These are phyloP conservation scores for Cylas formicarius DNA, from an alignment of 1,140 invertebrate species.

Conservation along the genomic window DNA sequence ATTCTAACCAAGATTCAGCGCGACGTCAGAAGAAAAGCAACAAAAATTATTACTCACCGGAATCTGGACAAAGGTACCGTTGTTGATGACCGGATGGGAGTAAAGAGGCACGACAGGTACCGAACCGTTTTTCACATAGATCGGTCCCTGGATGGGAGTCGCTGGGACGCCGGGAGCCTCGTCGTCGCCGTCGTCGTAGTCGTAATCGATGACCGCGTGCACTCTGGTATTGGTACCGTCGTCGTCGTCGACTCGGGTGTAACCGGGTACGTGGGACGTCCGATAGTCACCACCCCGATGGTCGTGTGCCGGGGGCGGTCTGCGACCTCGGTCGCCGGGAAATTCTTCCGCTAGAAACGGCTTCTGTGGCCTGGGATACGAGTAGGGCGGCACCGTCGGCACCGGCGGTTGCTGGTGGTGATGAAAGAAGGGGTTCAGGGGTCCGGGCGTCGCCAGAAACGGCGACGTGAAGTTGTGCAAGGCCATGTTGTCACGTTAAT, in stretches of 20 bases:
- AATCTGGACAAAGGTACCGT: constrained; percentile 77
- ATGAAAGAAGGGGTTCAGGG: constrained; percentile 24
- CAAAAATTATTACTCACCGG: constrained; percentile 58
- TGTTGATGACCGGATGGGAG: constrained; percentile 72
- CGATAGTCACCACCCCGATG: constrained; percentile 9
- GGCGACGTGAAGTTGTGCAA: constrained; percentile 31
- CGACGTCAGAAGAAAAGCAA: constrained; percentile 9
- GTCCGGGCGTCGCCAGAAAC: constrained; percentile 30
- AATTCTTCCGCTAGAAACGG: constrained; percentile 37
- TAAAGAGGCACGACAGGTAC: constrained; percentile 80
- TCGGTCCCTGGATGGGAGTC: constrained; percentile 74
- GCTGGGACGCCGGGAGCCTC: constrained; percentile 46
- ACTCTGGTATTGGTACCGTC: constrained; percentile 53
- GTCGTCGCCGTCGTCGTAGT: constrained; percentile 52
- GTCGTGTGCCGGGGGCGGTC: constrained; percentile 1
- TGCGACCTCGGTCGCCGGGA: constrained; percentile 4
- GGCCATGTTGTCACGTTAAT: constrained; percentile 31
- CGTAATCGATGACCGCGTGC: constrained; percentile 64
- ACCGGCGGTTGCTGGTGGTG: constrained; percentile 21
- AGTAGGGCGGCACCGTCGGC: constrained; percentile 28
- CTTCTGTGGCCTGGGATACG: constrained; percentile 35
- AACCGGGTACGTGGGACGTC: constrained; percentile 15
- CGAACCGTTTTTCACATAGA: constrained; percentile 68
- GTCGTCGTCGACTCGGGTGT: constrained; percentile 40
- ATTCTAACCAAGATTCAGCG: too few species aligned